These are phyloP conservation scores for Leptopilina clavipes DNA, from an alignment of 1,140 invertebrate genomes.

Conservation along the genomic window DNA sequence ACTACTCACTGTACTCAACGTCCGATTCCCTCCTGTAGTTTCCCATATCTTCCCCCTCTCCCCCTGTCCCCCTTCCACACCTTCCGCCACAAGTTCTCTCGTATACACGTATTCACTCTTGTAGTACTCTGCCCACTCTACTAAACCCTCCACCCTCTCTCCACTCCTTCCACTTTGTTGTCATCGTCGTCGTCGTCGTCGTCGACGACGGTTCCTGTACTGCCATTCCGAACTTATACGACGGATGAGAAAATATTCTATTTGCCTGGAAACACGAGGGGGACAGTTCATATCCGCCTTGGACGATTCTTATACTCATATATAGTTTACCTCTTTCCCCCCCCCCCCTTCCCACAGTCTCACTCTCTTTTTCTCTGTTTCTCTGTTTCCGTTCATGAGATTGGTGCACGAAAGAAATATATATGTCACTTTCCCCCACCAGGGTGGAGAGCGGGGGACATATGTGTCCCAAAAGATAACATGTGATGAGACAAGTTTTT, in stretches of 20 bases:
- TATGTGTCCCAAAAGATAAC: background rate
- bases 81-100: background rate
- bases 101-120: constrained; percentile 25
- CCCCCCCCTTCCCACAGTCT: too few relatives aligned
- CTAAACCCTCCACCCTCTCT: background rate
- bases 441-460: too few relatives aligned
- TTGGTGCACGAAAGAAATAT: background rate
- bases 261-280: constrained; percentile 11
- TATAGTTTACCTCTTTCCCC: background rate
- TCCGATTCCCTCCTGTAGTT: constrained; percentile 21
- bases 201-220: background rate
- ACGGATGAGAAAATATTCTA: constrained; percentile 29
- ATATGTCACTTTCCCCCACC: background rate
- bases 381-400: background rate
- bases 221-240: constrained; percentile 19
- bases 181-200: constrained; percentile 7
- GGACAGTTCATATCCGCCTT: constrained; percentile 16
- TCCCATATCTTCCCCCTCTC: background rate
- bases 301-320: background rate
- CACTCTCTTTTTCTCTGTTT: background rate
- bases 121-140: constrained; percentile 12
- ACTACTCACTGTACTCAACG: background rate
- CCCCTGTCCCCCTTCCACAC: too few relatives aligned
- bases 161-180: background rate
- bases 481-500: background rate